These are phyloP conservation scores for Saccostrea echinata DNA, from an alignment of 1,140 invertebrate genomes.

Conservation along the genomic window DNA sequence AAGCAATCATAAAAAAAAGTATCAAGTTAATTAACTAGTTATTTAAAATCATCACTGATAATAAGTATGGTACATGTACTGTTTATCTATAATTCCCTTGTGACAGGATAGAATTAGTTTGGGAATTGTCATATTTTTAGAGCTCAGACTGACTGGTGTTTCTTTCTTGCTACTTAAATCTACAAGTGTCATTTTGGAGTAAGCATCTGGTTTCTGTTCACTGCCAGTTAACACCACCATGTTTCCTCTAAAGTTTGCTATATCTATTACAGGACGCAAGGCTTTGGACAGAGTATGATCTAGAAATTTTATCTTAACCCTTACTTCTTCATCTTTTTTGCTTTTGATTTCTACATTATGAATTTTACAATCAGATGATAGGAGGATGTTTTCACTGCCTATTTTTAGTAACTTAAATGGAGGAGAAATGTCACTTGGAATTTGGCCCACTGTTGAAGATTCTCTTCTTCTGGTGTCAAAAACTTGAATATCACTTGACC, in stretches of 20 bases:
- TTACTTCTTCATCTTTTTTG: conserved; percentile 29
- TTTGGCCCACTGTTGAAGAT: conserved; percentile 27
- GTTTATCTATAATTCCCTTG: conserved; percentile 51
- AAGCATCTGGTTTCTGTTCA: conserved; percentile 16
- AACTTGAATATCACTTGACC: conserved; percentile 47
- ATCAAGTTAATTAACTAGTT: no score
- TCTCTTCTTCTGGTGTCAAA: conserved; percentile 51
- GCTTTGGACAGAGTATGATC: conserved; percentile 43
- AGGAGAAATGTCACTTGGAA: conserved; percentile 6
- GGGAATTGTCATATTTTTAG: conserved; percentile 46
- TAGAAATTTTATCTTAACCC: conserved; percentile 33
- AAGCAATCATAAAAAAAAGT: no score
- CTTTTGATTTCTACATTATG: neutral
- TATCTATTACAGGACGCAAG: conserved; percentile 40
- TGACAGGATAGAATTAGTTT: conserved; percentile 55
- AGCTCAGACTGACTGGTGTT: conserved; percentile 29
- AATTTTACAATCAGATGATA: conserved; percentile 50
- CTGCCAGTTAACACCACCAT: conserved; percentile 38
- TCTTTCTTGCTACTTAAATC: conserved; percentile 37
- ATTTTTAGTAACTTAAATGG: conserved; percentile 43
- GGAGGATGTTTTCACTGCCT: conserved; percentile 4
- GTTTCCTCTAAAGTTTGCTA: conserved; percentile 43
- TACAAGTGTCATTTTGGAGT: conserved; percentile 44
- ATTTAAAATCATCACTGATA: conserved; percentile 42
- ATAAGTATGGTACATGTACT: conserved; percentile 60